Evolutionary conservation across 2,113 vertebrate species (phyloP).

Genomic region (Andinoacara biseriatus): DNA sequence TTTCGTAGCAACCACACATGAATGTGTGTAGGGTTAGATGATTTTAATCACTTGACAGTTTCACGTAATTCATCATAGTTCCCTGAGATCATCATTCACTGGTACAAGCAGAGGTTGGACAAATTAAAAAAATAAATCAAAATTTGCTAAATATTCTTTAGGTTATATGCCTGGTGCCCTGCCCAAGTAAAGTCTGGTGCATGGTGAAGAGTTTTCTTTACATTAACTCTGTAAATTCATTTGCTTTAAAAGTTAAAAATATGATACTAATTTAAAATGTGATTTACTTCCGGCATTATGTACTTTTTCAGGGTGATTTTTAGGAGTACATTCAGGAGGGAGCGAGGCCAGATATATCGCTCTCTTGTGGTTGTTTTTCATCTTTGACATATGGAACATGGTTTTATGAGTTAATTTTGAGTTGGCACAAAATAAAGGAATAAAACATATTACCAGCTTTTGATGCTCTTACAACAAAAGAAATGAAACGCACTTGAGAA

Average conservation of each 20-base stretch:
- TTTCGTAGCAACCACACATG: no score
- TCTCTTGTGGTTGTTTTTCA: not conserved
- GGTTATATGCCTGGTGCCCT: not conserved
- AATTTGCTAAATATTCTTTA: not conserved
- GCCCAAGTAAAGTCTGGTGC: not conserved
- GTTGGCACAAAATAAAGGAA: not conserved
- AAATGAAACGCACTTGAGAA: not conserved
- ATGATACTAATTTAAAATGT: not conserved
- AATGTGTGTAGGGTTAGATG: no score
- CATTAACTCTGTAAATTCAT: not conserved
- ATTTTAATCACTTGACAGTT: no score
- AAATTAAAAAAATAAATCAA: not conserved
- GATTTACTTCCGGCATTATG: not conserved
- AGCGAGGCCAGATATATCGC: not conserved
- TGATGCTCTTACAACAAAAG: not conserved
- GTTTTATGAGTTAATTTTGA: not conserved
- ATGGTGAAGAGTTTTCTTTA: not conserved
- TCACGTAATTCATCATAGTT: not conserved
- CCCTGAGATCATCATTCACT: not conserved
- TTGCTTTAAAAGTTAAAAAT: not conserved
- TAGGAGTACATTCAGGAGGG: not conserved
- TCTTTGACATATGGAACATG: not conserved
- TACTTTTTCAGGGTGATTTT: not conserved
- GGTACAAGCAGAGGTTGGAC: not conserved
- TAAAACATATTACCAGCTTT: not conserved